Percentiles rank a stretch among this genome's conserved stretches.
Evolutionary conservation across 2,113 vertebrate genomes (phyloP).

Genomic region (Lepisosteus osseus): DNA sequence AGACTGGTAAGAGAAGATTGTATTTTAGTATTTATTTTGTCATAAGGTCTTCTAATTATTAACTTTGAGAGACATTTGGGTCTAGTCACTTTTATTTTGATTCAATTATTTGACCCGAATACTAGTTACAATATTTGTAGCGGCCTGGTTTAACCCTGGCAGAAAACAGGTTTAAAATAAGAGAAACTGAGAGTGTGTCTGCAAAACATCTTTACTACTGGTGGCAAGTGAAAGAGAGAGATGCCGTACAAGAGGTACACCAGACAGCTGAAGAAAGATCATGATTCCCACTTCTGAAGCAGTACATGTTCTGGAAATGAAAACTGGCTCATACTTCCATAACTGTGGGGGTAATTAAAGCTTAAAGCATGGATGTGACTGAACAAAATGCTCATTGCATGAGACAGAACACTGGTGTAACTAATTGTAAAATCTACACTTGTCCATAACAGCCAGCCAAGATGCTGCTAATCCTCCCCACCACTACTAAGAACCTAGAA

Average conservation of each 20-base stretch:
- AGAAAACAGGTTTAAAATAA: too few relatives aligned
- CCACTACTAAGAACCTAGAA: background rate
- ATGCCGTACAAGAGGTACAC: background rate
- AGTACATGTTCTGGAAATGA: background rate
- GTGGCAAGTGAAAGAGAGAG: too few relatives aligned
- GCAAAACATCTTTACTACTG: too few relatives aligned
- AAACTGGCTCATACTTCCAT: background rate
- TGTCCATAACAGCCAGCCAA: slow-evolving; percentile 12
- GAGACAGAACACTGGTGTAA: slow-evolving; percentile 34
- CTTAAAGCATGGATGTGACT: slow-evolving; percentile 31
- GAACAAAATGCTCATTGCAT: slow-evolving; percentile 28
- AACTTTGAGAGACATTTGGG: too few relatives aligned
- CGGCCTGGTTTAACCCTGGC: too few relatives aligned
- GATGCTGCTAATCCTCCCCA: background rate
- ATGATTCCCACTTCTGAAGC: background rate
- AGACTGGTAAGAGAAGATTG: too few relatives aligned
- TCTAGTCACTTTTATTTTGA: too few relatives aligned
- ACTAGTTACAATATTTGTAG: too few relatives aligned
- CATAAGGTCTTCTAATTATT: too few relatives aligned
- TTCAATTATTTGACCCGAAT: too few relatives aligned
- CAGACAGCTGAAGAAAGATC: background rate
- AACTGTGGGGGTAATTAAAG: slow-evolving; percentile 34
- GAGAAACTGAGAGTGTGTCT: too few relatives aligned
- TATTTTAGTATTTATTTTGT: too few relatives aligned
- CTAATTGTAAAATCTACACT: slow-evolving; percentile 32